Percentiles rank a stretch among this genome's conserved stretches.
These are phyloP conservation scores for Siphamia tubifer DNA, from an alignment of 2,113 vertebrate genomes.

Conservation along the genomic window DNA sequence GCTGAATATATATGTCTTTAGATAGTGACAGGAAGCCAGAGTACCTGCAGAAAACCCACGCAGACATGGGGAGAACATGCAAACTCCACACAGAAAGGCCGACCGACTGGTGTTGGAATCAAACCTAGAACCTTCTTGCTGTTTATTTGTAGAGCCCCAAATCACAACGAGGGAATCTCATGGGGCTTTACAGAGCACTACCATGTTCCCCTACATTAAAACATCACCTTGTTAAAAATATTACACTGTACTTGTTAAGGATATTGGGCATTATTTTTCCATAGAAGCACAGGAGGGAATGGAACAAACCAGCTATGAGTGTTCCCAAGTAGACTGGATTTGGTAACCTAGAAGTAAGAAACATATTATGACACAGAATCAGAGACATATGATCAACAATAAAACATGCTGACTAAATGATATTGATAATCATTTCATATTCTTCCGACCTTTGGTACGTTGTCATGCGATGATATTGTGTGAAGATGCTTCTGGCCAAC, in stretches of 20 bases:
- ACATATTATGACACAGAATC: not conserved
- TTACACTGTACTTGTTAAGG: conserved; percentile 62
- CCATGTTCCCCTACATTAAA: too few relatives aligned
- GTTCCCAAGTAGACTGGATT: conserved; percentile 83
- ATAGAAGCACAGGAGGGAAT: conserved; percentile 80
- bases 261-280: conserved; percentile 81
- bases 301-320: conserved; percentile 76
- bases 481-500: conserved; percentile 78
- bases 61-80: too few relatives aligned
- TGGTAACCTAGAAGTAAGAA: conserved; percentile 68
- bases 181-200: too few relatives aligned
- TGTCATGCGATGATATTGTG: conserved; percentile 81
- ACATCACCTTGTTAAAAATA: too few relatives aligned
- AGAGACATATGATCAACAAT: not conserved
- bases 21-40: too few relatives aligned
- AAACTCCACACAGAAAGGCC: too few relatives aligned
- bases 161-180: too few relatives aligned
- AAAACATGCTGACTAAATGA: not conserved
- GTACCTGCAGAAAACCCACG: too few relatives aligned
- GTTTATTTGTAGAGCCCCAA: too few relatives aligned
- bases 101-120: too few relatives aligned
- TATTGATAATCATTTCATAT: not conserved
- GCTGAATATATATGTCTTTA: too few relatives aligned
- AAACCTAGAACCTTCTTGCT: too few relatives aligned
- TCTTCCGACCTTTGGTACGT: conserved; percentile 77